Evolutionary conservation across 2,113 vertebrate species (phyloP).

Genomic region (Dryoscopus gambensis): DNA sequence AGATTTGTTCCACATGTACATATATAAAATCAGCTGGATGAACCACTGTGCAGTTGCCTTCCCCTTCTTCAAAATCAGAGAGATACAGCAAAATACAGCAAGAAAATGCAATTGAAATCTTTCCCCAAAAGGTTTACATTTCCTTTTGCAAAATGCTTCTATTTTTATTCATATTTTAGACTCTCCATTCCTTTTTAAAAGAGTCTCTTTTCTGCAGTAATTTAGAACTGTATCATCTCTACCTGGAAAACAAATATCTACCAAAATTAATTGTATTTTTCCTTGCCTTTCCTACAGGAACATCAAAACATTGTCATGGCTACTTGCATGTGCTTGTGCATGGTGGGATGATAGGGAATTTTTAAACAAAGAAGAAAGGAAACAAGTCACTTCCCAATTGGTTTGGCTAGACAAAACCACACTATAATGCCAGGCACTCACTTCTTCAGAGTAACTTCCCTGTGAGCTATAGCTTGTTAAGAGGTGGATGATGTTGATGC

Average conservation of each 20-base stretch:
- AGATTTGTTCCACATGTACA: not conserved
- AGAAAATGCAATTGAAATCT: not conserved
- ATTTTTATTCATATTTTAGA: not conserved
- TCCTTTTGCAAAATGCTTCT: not conserved
- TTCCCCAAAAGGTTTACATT: not conserved
- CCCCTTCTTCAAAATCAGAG: not conserved
- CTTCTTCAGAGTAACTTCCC: not conserved
- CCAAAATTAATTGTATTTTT: not conserved
- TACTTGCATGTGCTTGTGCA: not conserved
- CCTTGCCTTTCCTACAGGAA: not conserved
- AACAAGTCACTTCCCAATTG: not conserved
- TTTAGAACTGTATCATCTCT: not conserved
- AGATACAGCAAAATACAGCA: not conserved
- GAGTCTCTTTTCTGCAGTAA: not conserved
- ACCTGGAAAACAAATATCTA: not conserved
- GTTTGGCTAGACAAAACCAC: not conserved
- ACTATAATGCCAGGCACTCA: fast-evolving
- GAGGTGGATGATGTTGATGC: not conserved
- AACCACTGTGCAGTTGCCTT: not conserved
- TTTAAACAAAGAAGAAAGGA: not conserved
- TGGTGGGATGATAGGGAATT: not conserved
- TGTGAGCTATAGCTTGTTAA: not conserved
- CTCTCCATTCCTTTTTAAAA: not conserved
- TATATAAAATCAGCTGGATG: not conserved
- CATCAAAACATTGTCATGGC: not conserved